phyloP scores from a whole-genome alignment of 2,888 invertebrate species.

The Lordiphosa fenestrarum region DNA sequence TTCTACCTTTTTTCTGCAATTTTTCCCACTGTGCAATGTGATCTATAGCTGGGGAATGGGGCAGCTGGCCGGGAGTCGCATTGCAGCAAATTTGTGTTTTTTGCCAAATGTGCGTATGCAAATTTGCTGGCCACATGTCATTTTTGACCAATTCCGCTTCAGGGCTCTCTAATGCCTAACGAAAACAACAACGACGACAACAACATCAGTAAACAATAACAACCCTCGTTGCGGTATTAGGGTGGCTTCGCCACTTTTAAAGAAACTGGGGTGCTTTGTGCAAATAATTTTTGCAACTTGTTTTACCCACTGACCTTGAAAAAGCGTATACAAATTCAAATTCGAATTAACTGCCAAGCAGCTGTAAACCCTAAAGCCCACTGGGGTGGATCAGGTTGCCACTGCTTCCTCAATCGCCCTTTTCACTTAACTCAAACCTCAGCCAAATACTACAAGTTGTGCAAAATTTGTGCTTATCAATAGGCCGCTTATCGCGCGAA shows the following conservation, averaged over 20 bases:
- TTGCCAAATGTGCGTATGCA: conserved; percentile 66
- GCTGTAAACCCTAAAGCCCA: conserved; percentile 39
- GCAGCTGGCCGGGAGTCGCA: conserved; percentile 28
- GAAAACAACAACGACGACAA: conserved; percentile 21
- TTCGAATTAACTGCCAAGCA: conserved; percentile 57
- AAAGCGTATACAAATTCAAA: conserved; percentile 69
- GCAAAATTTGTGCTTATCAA: conserved; percentile 54
- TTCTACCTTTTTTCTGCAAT: too few species aligned
- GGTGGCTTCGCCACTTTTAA: conserved; percentile 23
- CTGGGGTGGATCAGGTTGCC: conserved; percentile 56
- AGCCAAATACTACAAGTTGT: conserved; percentile 36
- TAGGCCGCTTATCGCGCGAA: conserved; percentile 48
- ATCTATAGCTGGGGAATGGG: conserved; percentile 3
- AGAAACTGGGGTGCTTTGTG: conserved; percentile 45
- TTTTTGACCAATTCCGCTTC: conserved; percentile 67
- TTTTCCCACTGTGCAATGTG: not conserved
- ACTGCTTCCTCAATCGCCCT: conserved; percentile 33
- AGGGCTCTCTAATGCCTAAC: conserved; percentile 32
- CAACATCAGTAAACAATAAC: conserved; percentile 31
- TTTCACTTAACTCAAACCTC: conserved; percentile 14
- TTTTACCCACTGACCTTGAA: conserved; percentile 79
- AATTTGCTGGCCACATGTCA: conserved; percentile 66
- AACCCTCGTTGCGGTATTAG: conserved; percentile 32
- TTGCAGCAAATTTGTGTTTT: conserved; percentile 16
- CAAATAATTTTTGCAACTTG: conserved; percentile 64